phyloP scores from a whole-genome alignment of 92 coral and sea anemone genomes.

The Parazoanthus darwini region DNA sequence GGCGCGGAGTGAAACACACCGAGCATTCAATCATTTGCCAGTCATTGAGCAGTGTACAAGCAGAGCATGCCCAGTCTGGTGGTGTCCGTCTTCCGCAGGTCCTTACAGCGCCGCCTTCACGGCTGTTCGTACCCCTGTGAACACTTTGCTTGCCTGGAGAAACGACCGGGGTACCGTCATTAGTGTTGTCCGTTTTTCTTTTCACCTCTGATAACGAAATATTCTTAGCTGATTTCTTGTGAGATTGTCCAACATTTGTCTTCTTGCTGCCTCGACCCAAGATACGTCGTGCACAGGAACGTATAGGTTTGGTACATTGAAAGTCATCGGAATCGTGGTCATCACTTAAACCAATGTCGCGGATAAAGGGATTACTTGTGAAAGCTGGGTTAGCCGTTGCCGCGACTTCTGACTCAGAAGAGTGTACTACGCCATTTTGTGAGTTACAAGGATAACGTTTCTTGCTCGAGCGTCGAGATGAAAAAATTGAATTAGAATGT shows the following conservation, averaged over 20 bases:
- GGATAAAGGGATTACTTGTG: background rate
- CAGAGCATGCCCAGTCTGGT: constrained; percentile 69
- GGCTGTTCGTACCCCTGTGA: background rate
- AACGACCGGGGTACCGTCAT: background rate
- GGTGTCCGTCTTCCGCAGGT: background rate
- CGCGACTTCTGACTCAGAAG: background rate
- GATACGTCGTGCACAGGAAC: background rate
- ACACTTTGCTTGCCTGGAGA: background rate
- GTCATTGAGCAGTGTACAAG: constrained; percentile 72
- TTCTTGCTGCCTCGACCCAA: background rate
- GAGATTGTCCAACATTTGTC: background rate
- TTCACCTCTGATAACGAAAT: background rate
- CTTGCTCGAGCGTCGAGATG: background rate
- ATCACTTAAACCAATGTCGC: background rate
- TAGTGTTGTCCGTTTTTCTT: background rate
- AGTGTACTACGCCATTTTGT: background rate
- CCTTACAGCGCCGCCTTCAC: background rate
- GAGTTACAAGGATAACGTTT: background rate
- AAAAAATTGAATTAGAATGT: background rate
- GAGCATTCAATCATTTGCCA: constrained; percentile 80
- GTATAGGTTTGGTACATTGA: background rate
- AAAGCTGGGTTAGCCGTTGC: background rate
- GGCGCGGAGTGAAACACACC: constrained; percentile 74
- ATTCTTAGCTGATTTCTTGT: background rate
- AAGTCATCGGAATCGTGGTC: constrained; percentile 21